These are phyloP conservation scores for Poecilus cupreus DNA, from an alignment of 2,888 invertebrate genomes.

Conservation along the genomic window DNA sequence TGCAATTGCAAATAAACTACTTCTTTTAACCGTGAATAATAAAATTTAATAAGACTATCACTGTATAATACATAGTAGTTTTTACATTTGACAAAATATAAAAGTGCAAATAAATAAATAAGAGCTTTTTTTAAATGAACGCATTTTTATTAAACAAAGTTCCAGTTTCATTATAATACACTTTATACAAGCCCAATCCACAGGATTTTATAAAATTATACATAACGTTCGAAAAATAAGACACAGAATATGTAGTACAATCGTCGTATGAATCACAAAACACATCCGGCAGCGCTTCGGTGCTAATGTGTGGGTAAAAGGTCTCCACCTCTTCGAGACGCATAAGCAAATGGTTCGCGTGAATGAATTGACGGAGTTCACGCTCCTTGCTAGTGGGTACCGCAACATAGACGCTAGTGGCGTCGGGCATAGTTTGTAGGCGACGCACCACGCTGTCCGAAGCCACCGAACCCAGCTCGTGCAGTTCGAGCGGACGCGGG, in stretches of 20 bases:
- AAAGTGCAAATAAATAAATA: conserved; percentile 8
- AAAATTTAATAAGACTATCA: neutral
- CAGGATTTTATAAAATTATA: conserved; percentile 38
- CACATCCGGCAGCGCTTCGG: conserved; percentile 82
- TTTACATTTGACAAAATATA: neutral
- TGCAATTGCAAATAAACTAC: neutral
- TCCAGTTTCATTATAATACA: conserved; percentile 39
- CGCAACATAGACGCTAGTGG: too few species aligned
- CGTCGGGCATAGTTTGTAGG: too few species aligned
- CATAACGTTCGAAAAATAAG: neutral
- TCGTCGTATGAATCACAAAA: conserved; percentile 69
- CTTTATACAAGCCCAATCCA: conserved; percentile 59
- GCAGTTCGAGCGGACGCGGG: conserved; percentile 80
- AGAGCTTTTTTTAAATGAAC: conserved; percentile 18
- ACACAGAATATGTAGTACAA: conserved; percentile 32
- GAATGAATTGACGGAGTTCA: too few species aligned
- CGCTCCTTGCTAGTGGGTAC: too few species aligned
- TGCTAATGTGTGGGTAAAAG: conserved; percentile 86
- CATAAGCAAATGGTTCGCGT: too few species aligned
- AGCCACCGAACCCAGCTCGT: conserved; percentile 79
- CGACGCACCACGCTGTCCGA: conserved; percentile 65
- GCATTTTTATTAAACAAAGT: conserved; percentile 28
- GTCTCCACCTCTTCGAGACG: conserved; percentile 67
- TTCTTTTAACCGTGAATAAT: neutral
- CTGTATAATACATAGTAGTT: conserved; percentile 9